Evolutionary conservation across 2,888 invertebrate species (phyloP), one percentile per base, ranked within the genome.

Genomic region (Acanthacorydalis orientalis): DNA sequence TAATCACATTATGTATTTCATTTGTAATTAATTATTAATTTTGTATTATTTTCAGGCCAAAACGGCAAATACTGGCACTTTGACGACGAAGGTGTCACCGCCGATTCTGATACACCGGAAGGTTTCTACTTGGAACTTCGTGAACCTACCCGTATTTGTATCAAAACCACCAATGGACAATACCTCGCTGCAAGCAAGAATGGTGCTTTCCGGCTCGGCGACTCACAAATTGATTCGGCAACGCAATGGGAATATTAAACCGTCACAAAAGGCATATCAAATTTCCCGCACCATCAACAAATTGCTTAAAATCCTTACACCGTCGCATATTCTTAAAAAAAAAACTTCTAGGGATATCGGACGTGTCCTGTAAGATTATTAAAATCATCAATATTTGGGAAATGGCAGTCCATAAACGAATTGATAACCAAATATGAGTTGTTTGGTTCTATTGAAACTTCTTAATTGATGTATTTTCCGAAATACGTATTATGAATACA

Each of bases 21-120:
- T 31, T 32, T 3, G 8, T 12, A 16, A 33, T 4, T 8, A 12
- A 34, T 46, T 46, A 44, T n/a, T n/a, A n/a, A n/a, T n/a, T n/a
- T n/a, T 43, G 4, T 14, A 35, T 40, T 44, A 40, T 51, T 60
- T 68, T 14, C 67, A 90, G 90, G 90, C 55, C 83, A 85, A 64
- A 91, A 87, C 68, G 87, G 87, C 59, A 90, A 90, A 64, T 96
- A 91, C 69, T 93, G 93, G 92, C 83, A 87, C 64, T 82, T 88
- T 47, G 86, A 87, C 62, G 81, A 83, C 57, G 93, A 93, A 65
- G 77, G 82, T 47, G 82, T 95, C 48, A 77, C 81, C 34, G 87
- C 90, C 50, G 93, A 92, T 66, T 78, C 85, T 31, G 89, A 90
- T 59, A 64, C 73, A 15, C 83, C 90, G 14, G 80, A 83, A 58